Percentiles rank a stretch among this genome's conserved stretches.
Conservation (phyloP, 1,140 invertebrate genomes). For the Lordiphosa mommai region DNA sequence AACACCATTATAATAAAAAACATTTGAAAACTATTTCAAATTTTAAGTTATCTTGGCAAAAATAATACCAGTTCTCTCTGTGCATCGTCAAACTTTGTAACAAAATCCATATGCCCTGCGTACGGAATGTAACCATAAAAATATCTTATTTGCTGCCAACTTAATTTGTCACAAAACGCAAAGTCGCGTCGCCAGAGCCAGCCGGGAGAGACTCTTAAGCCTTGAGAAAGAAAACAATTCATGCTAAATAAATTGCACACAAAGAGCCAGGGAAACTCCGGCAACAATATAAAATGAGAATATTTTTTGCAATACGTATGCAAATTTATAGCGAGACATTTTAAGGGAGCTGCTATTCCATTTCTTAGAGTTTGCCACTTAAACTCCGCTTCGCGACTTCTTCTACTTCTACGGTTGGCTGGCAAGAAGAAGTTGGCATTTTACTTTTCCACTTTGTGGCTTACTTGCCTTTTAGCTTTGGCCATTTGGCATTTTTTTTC, state of each 20-base stretch:
- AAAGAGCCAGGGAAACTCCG: conserved; percentile 20
- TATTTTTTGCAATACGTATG: conserved; percentile 66
- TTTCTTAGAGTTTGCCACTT: conserved; percentile 58
- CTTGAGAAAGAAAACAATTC: conserved; percentile 60
- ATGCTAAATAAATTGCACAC: conserved; percentile 69
- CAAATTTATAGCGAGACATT: conserved; percentile 49
- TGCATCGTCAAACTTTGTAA: background rate
- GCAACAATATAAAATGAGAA: conserved; percentile 53
- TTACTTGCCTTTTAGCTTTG: conserved; percentile 75
- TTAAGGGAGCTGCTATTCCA: conserved; percentile 28
- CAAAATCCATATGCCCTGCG: conserved; percentile 6
- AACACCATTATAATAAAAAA: no score
- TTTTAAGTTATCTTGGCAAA: no score
- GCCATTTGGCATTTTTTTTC: conserved; percentile 47
- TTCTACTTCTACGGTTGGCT: conserved; percentile 23
- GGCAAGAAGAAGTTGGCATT: conserved; percentile 56
- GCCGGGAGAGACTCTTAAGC: conserved; percentile 14
- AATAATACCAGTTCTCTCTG: no score
- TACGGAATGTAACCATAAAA: conserved; percentile 36
- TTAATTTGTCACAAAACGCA: conserved; percentile 73
- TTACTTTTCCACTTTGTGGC: conserved; percentile 75
- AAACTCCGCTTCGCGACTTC: conserved; percentile 64
- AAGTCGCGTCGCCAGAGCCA: conserved; percentile 32
- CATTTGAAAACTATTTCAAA: no score
- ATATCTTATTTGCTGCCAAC: conserved; percentile 71